phyloP scores from a whole-genome alignment of 2,113 vertebrate species.

The Ictalurus punctatus region DNA sequence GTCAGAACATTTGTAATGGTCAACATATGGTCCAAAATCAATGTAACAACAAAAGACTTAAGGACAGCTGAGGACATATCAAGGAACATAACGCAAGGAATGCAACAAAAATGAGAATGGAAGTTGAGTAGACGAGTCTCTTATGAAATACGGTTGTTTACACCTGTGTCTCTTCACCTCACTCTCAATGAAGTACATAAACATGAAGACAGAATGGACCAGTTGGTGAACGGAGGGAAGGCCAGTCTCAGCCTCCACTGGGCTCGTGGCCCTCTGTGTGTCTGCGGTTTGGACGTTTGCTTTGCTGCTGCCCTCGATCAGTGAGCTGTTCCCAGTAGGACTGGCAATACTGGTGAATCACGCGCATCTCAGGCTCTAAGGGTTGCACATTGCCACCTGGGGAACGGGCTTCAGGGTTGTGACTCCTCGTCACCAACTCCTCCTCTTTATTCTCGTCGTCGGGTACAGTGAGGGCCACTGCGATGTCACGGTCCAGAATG shows the following conservation, averaged over 20 bases:
- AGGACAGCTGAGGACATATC: not conserved
- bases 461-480: constrained; percentile 72
- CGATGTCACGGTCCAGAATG: constrained; percentile 77
- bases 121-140: not conserved
- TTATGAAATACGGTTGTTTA: not conserved
- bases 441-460: constrained; percentile 65
- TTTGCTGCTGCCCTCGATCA: constrained; percentile 49
- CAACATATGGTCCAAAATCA: constrained; percentile 24
- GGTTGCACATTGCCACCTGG: constrained; percentile 48
- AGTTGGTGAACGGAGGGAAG: not conserved
- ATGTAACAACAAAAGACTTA: not conserved
- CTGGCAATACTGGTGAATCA: constrained; percentile 79
- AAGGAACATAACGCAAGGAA: not conserved
- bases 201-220: not conserved
- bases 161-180: not conserved
- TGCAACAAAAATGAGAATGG: not conserved
- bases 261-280: constrained; percentile 72
- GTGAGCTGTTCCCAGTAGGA: constrained; percentile 74
- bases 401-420: not conserved
- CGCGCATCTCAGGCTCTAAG: constrained; percentile 68
- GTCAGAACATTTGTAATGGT: constrained; percentile 4
- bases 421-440: constrained; percentile 1
- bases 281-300: constrained; percentile 60
- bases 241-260: constrained; percentile 64
- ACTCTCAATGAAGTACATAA: not conserved